Conservation (phyloP, 2,113 vertebrate species). For the Microtus ochrogaster region DNA sequence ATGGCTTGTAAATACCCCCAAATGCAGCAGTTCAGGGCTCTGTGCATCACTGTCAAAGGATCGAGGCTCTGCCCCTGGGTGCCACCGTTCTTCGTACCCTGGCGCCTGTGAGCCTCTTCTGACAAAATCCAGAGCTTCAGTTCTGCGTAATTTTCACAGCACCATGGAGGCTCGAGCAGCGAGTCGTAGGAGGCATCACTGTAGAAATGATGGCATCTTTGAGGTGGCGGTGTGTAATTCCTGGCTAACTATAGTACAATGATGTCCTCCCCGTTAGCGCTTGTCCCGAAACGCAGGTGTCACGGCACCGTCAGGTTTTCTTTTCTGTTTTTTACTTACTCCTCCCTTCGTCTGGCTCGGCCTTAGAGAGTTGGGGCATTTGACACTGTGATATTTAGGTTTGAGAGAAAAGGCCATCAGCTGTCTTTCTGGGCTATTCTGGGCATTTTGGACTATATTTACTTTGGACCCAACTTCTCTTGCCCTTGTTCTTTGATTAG, state of each 20-base stretch:
- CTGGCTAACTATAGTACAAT: not conserved
- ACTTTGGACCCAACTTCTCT: slow-evolving; percentile 58
- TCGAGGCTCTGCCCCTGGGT: not conserved
- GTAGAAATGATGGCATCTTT: not conserved
- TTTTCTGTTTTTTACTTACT: not conserved
- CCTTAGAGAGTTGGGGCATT: not conserved
- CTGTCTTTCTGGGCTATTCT: slow-evolving; percentile 68
- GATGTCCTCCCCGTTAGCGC: not conserved
- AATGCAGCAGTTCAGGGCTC: not conserved
- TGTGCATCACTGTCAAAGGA: not conserved
- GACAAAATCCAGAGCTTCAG: not conserved
- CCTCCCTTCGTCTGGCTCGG: not conserved
- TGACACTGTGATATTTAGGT: slow-evolving; percentile 35
- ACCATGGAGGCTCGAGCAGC: not conserved
- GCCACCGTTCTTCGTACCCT: not conserved
- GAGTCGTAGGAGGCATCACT: not conserved
- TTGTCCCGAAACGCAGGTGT: not conserved
- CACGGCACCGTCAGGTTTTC: not conserved
- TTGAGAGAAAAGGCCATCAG: slow-evolving; percentile 64
- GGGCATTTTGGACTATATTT: slow-evolving; percentile 64
- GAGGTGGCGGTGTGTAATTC: not conserved
- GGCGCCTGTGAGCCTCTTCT: not conserved
- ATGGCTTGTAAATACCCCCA: not conserved
- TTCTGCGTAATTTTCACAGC: not conserved
- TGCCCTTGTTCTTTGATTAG: slow-evolving; percentile 48